Evolutionary conservation across 2,797 vertebrate genomes (phyloP).

Genomic region (Aratinga solstitialis): DNA sequence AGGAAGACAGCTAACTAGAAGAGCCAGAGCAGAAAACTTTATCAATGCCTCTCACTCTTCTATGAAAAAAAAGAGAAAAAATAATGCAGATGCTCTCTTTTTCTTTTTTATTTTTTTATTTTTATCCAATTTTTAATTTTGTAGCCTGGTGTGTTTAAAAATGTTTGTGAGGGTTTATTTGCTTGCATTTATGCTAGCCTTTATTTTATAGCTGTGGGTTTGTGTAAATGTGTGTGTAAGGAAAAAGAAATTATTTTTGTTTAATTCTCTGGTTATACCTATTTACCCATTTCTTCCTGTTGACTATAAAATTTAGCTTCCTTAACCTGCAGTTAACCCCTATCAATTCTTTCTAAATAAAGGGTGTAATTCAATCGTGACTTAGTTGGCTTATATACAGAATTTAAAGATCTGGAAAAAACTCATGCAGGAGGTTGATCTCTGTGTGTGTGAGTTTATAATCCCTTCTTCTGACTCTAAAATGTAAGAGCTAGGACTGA

Average conservation of each 20-base stretch:
- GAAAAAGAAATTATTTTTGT: background rate
- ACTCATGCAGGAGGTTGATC: background rate
- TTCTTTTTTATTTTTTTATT: background rate
- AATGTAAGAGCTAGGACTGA: background rate
- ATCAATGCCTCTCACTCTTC: background rate
- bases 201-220: background rate
- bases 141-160: background rate
- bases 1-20: background rate
- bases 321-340: background rate
- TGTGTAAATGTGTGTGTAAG: background rate
- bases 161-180: background rate
- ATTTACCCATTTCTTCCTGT: background rate
- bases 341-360: background rate
- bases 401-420: background rate
- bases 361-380: background rate
- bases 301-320: background rate
- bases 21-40: background rate
- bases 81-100: rapidly evolving
- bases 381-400: background rate
- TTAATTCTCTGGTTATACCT: background rate
- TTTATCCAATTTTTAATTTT: background rate
- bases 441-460: background rate
- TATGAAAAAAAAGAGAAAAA: background rate
- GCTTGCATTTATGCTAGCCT: background rate
- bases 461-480: background rate